Conservation (phyloP, 2,113 vertebrate species). For the Phaethon lepturus region DNA sequence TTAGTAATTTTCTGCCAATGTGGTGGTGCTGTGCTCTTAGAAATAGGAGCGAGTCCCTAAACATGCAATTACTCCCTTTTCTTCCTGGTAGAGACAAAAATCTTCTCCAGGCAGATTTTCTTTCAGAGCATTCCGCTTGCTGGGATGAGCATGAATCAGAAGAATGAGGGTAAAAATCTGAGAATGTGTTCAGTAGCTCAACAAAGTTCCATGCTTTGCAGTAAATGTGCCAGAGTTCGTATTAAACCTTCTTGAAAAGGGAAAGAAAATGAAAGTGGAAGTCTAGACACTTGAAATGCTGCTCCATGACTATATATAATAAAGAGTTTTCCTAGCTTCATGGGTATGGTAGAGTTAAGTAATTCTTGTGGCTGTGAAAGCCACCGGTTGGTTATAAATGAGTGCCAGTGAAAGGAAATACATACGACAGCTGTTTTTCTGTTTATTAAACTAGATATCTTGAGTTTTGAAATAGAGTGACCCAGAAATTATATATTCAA, state of each 20-base stretch:
- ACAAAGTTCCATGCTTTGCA: not conserved
- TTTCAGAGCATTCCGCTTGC: not conserved
- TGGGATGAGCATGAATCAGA: not conserved
- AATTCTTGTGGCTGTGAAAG: not conserved
- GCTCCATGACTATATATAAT: not conserved
- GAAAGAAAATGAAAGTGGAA: constrained; percentile 32
- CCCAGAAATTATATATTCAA: constrained; percentile 63
- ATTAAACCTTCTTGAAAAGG: not conserved
- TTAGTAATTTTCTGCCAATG: not conserved
- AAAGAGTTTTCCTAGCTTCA: not conserved
- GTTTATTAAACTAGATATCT: constrained; percentile 54
- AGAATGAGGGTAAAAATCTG: not conserved
- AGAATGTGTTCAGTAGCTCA: not conserved
- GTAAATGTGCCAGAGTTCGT: accelerated
- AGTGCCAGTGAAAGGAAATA: constrained; percentile 63
- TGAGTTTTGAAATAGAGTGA: constrained; percentile 61
- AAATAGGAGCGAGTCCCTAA: not conserved
- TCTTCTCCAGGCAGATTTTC: not conserved
- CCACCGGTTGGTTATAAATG: constrained; percentile 49
- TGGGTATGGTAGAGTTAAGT: constrained; percentile 42
- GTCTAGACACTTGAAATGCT: not conserved
- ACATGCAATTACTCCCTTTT: not conserved
- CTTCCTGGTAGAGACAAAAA: not conserved
- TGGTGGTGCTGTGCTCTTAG: not conserved
- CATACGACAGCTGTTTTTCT: constrained; percentile 59